A percentile compares a stretch with the other conserved stretches of the same genome.
phyloP scores from a whole-genome alignment of 92 coral and sea anemone species.

The Zoanthus sansibaricus region DNA sequence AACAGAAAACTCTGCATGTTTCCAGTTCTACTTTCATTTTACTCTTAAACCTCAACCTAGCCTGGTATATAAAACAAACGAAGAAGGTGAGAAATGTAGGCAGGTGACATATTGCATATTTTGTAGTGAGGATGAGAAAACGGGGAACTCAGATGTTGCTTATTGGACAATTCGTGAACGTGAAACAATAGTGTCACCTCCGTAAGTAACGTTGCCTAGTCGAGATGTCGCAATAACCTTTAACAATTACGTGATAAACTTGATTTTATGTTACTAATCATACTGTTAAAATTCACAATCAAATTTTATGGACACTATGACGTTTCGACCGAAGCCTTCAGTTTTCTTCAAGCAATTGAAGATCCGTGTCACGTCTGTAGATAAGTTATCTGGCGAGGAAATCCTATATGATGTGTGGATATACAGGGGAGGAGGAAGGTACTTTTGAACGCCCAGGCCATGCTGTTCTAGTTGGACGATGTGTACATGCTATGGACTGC shows the following conservation, averaged over 20 bases:
- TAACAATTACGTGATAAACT: not conserved
- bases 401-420: too few species aligned
- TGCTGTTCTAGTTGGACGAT: too few species aligned
- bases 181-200: slow-evolving; percentile 28
- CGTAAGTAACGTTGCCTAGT: slow-evolving; percentile 33
- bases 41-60: not conserved
- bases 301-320: too few species aligned
- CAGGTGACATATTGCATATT: slow-evolving; percentile 23
- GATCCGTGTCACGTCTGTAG: too few species aligned
- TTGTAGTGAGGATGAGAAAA: slow-evolving; percentile 41
- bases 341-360: too few species aligned
- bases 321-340: too few species aligned
- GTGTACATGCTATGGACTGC: too few species aligned
- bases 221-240: not conserved
- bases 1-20: not conserved
- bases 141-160: slow-evolving; percentile 45
- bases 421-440: too few species aligned
- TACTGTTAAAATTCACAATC: too few species aligned
- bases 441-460: too few species aligned
- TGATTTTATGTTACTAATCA: not conserved
- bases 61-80: not conserved
- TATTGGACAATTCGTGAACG: slow-evolving; percentile 45
- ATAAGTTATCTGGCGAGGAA: too few species aligned
- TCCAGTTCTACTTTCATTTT: not conserved
- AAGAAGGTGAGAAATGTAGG: not conserved